A percentile compares a stretch with the other conserved stretches of the same genome.
These are phyloP conservation scores for Drosophila lacertosa DNA, from an alignment of 1,140 invertebrate genomes.

Conservation along the genomic window DNA sequence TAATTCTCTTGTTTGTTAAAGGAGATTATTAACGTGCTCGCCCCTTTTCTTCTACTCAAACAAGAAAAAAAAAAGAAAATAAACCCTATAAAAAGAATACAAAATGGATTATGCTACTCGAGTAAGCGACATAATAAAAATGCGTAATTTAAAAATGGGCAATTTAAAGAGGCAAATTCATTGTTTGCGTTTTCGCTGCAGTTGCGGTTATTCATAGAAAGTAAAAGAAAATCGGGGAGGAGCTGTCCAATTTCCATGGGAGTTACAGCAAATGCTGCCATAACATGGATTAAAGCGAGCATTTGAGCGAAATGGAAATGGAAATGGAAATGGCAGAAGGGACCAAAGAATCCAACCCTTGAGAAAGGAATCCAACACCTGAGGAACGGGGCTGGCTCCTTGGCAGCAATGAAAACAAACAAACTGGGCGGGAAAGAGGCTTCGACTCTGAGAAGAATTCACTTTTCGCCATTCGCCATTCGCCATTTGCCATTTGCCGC, in stretches of 20 bases:
- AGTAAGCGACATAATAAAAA: constrained; percentile 61
- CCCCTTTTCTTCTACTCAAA: background rate
- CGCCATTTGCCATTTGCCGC: constrained; percentile 1
- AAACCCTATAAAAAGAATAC: constrained; percentile 16
- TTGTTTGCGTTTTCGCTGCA: constrained; percentile 37
- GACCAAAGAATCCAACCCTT: constrained; percentile 45
- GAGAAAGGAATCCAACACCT: constrained; percentile 44
- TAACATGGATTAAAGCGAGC: constrained; percentile 68
- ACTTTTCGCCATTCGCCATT: constrained; percentile 3
- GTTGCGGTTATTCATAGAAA: constrained; percentile 53
- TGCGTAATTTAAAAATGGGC: constrained; percentile 53
- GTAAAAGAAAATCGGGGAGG: constrained; percentile 39
- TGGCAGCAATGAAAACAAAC: constrained; percentile 37
- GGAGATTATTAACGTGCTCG: no score
- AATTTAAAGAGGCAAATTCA: constrained; percentile 26
- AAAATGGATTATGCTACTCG: constrained; percentile 53
- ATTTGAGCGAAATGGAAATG: constrained; percentile 76
- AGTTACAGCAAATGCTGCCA: constrained; percentile 67
- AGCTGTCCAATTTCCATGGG: constrained; percentile 58
- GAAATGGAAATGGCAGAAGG: constrained; percentile 52
- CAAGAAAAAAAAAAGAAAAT: background rate
- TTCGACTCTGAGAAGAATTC: background rate
- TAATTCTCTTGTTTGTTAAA: no score
- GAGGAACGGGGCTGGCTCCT: constrained; percentile 43
- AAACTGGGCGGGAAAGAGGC: constrained; percentile 9